Evolutionary conservation across 1,140 invertebrate species (phyloP), one percentile per base, ranked within the genome.

Genomic region (Bombus consobrinus): DNA sequence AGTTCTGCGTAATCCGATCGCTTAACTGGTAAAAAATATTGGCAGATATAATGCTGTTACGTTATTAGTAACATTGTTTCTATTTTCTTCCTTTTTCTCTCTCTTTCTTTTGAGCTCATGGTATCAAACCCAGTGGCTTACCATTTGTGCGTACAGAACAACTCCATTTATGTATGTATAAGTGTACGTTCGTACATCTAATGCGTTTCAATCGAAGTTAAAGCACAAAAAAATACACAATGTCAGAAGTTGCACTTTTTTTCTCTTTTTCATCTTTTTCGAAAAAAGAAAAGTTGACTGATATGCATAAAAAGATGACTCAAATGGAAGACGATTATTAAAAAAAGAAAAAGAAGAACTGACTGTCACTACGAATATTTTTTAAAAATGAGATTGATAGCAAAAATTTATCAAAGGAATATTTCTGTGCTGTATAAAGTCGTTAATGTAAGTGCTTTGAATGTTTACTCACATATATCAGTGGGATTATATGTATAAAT

Each of bases 21-120:
- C 81, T 90, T 90, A 89, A 89, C 22, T 57, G 43, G 88, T 89
- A 90, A 89, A 89, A 89, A 90, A 90, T 89, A 87, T 90, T 90
- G 89, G 89, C 89, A 90, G 88, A 90, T 89, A 87, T 37, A 85
- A 90, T 90, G 81, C 57, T 89, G 88, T 89, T 89, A 89, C 81
- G n/a, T 75, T 83, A 68, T 59, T 37, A 74, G 88, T 89, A 90
- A 90, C 68, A 87, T 89, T 83, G 39, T 88, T 88, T 37, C 10
- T 87, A 74, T 76, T 43, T 66, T 85, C 59, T 66, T 85, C 39
- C 28, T 69, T 37, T 73, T 53, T 43, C 59, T 15, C 25, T 73
- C 28, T 43, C 59, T 3, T n/a, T 41, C 69, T 69, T 85, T 90
- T 88, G 83, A 83, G 86, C 88, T 90, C 37, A 76, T 78, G 87